Percentiles rank a stretch among this genome's conserved stretches.
Conservation (phyloP, 2,113 vertebrate species). For the Dolichallabes microphthalmus region DNA sequence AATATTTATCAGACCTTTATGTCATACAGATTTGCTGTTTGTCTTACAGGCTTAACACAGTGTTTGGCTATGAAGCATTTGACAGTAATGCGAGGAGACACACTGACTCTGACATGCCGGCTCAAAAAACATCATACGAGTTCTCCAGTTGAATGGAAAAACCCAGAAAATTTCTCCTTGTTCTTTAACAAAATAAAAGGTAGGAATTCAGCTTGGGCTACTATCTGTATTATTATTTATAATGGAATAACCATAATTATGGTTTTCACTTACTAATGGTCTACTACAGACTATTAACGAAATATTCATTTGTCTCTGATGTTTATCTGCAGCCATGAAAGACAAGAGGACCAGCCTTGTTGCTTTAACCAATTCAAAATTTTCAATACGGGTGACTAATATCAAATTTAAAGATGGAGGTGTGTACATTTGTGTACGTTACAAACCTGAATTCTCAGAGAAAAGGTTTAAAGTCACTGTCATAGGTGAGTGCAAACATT, state of each 20-base stretch:
- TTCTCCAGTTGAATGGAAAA: slow-evolving; percentile 65
- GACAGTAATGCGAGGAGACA: slow-evolving; percentile 61
- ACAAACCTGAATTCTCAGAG: background rate
- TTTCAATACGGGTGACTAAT: slow-evolving; percentile 59
- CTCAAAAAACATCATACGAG: background rate
- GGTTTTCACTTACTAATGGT: background rate
- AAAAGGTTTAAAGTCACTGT: slow-evolving; percentile 66
- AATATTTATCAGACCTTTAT: background rate
- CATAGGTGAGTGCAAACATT: slow-evolving; percentile 62
- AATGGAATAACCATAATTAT: background rate
- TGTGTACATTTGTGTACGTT: slow-evolving; percentile 65
- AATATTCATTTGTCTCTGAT: slow-evolving; percentile 1
- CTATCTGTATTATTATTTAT: background rate
- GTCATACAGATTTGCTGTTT: slow-evolving; percentile 5
- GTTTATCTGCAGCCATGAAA: slow-evolving; percentile 54
- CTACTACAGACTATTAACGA: background rate
- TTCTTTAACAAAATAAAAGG: slow-evolving; percentile 63
- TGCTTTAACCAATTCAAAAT: slow-evolving; percentile 55
- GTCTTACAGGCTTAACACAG: slow-evolving; percentile 54
- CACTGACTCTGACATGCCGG: slow-evolving; percentile 61
- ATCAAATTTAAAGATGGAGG: slow-evolving; percentile 70
- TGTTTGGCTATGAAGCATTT: slow-evolving; percentile 49
- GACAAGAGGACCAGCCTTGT: slow-evolving; percentile 62
- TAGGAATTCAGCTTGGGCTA: slow-evolving; percentile 37
- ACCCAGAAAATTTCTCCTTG: slow-evolving; percentile 57